Percentiles rank a stretch among this genome's conserved stretches.
These are phyloP conservation scores for Netelia virgata DNA, from an alignment of 2,888 invertebrate genomes.

Conservation along the genomic window DNA sequence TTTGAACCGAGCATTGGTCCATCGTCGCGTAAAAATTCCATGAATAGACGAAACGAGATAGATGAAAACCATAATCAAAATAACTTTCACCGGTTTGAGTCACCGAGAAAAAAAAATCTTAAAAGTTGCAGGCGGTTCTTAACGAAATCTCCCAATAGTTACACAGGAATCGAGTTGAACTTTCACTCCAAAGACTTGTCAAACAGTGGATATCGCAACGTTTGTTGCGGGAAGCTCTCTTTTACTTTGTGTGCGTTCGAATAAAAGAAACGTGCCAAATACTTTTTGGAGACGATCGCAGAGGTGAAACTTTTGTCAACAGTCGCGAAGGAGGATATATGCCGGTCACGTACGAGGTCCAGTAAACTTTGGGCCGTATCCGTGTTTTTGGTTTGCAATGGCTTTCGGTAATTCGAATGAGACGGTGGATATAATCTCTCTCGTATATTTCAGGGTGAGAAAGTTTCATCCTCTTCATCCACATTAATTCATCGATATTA, in stretches of 20 bases:
- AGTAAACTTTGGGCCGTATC: background rate
- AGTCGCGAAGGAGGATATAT: slow-evolving; percentile 31
- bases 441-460: slow-evolving; percentile 1
- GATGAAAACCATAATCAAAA: background rate
- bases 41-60: background rate
- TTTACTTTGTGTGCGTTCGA: background rate
- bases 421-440: background rate
- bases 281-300: slow-evolving; percentile 28
- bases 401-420: slow-evolving; percentile 27
- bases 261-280: slow-evolving; percentile 9
- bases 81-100: slow-evolving; percentile 55
- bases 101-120: slow-evolving; percentile 3
- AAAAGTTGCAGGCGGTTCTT: slow-evolving; percentile 17
- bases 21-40: slow-evolving; percentile 19
- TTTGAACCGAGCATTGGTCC: background rate
- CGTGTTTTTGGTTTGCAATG: background rate
- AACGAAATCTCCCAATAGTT: slow-evolving; percentile 18
- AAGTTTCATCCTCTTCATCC: background rate
- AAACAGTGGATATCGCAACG: slow-evolving; percentile 1
- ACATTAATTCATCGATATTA: background rate
- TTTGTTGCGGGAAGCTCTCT: background rate
- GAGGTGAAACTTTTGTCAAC: slow-evolving; percentile 61
- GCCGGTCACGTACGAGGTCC: slow-evolving; percentile 45
- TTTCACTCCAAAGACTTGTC: slow-evolving; percentile 60
- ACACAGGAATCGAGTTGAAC: slow-evolving; percentile 39